These are phyloP conservation scores for Lithobates sylvaticus DNA, from an alignment of 2,797 vertebrate species.

Conservation along the genomic window DNA sequence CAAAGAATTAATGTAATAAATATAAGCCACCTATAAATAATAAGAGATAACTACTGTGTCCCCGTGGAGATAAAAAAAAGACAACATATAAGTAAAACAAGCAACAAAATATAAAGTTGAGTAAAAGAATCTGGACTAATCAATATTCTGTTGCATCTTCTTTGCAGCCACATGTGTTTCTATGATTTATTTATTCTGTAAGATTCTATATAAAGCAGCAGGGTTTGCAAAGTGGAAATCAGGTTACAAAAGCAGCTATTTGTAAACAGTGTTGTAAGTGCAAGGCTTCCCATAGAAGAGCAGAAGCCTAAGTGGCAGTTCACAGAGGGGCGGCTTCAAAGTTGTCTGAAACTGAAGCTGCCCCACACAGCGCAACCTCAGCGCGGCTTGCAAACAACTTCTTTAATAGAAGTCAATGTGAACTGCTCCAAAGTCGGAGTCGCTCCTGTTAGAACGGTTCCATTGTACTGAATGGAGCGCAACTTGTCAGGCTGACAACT, in stretches of 20 bases:
- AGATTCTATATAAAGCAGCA: slow-evolving; percentile 47
- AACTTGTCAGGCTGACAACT: too few relatives aligned
- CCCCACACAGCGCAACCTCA: too few relatives aligned
- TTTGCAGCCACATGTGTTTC: slow-evolving; percentile 37
- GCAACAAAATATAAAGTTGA: slow-evolving; percentile 33
- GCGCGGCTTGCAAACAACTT: too few relatives aligned
- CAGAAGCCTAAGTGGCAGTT: not conserved
- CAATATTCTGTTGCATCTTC: slow-evolving; percentile 58
- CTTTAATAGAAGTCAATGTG: too few relatives aligned
- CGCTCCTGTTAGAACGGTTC: too few relatives aligned
- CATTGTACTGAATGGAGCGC: too few relatives aligned
- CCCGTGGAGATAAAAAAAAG: slow-evolving; percentile 8
- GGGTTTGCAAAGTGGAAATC: slow-evolving; percentile 41
- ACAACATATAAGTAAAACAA: slow-evolving; percentile 39
- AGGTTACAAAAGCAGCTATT: slow-evolving; percentile 42
- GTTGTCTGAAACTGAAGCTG: too few relatives aligned
- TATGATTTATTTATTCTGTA: slow-evolving; percentile 54
- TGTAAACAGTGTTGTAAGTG: slow-evolving; percentile 9
- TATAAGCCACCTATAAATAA: slow-evolving; percentile 4
- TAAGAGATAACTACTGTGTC: slow-evolving; percentile 7
- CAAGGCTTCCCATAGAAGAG: not conserved
- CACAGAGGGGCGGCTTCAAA: too few relatives aligned
- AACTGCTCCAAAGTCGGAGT: too few relatives aligned
- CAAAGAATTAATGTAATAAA: not conserved
- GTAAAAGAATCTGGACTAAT: slow-evolving; percentile 36